Conservation (phyloP, 2,888 invertebrate species). For the Eupithecia insigniata region DNA sequence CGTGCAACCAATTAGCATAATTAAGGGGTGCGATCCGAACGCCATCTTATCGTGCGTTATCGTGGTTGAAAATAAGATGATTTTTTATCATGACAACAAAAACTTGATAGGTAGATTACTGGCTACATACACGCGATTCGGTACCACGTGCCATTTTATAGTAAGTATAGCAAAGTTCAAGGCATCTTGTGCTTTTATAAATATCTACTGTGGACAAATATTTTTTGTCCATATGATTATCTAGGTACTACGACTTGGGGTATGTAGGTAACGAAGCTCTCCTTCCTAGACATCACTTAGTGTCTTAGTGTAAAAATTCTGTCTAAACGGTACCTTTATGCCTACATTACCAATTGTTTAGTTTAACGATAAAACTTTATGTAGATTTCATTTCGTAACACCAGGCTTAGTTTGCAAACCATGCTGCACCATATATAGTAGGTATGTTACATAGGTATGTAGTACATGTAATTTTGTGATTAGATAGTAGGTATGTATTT, state of each 20-base stretch:
- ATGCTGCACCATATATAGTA: background rate
- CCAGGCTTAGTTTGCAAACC: background rate
- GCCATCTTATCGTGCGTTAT: too few species aligned
- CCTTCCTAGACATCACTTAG: background rate
- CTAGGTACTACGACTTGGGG: too few species aligned
- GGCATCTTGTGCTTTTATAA: too few species aligned
- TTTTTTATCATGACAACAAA: background rate
- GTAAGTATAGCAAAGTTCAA: too few species aligned
- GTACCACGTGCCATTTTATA: too few species aligned
- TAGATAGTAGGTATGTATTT: background rate
- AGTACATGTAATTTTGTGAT: too few species aligned
- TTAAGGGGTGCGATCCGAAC: background rate
- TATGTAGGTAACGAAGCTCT: background rate
- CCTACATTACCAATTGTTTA: too few species aligned
- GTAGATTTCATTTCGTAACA: background rate
- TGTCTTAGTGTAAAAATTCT: background rate
- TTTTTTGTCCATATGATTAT: background rate
- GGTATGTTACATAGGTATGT: background rate
- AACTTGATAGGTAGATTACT: too few species aligned
- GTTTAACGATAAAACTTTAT: background rate
- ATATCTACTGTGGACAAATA: too few species aligned
- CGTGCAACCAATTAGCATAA: background rate
- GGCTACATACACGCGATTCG: too few species aligned
- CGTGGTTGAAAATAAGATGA: background rate
- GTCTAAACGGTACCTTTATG: background rate